Base-by-base conservation (phyloP, 2,888 invertebrate genomes). In the Diloba caeruleocephala region DNA sequence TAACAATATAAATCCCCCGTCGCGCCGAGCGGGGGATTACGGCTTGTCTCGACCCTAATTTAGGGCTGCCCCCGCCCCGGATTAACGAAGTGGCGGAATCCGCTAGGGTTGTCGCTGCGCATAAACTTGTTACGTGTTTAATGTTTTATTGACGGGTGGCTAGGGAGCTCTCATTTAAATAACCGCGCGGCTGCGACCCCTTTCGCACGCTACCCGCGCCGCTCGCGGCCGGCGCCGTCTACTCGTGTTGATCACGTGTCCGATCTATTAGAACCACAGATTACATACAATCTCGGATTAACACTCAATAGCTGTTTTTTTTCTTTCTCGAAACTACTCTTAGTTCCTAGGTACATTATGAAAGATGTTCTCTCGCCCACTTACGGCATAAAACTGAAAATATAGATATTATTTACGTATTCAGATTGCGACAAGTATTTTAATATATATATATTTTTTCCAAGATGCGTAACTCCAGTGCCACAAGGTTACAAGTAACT, bases 1-100 rank as follows among this genome's bases (percentile, higher is more conserved):
- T 93, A 92, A 93, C 93, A 93, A 93, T 93, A 92, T 92, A 92
- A 92, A 92, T 93, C 93, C 93, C 93, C 93, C 91, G 92, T 91
- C 92, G 92, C 92, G 92, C 87, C 91, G 92, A 90, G 88, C 92
- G 89, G 90, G 90, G 92, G 92, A 92, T 92, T 92, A 92, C 90
- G 92, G 92, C 92, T 92, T 92, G 93, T 93, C 92, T 92, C 92
- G 92, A 92, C 93, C 93, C 93, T 92, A 92, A 92, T 93, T 92
- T 92, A 92, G 92, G 93, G 92, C 90, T 93, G 91, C 92, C 92
- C 92, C 90, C 88, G 92, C 88, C 89, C 88, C 88, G 93, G 92
- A 92, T 93, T 92, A 93, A 92, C 93, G 92, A 92, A 92, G 93
- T 92, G 92, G 89, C 92, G 91, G 91, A 92, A 92, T 90, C 90